These are phyloP conservation scores for Urocyon cinereoargenteus DNA, from an alignment of 2,797 vertebrate genomes.

Conservation along the genomic window DNA sequence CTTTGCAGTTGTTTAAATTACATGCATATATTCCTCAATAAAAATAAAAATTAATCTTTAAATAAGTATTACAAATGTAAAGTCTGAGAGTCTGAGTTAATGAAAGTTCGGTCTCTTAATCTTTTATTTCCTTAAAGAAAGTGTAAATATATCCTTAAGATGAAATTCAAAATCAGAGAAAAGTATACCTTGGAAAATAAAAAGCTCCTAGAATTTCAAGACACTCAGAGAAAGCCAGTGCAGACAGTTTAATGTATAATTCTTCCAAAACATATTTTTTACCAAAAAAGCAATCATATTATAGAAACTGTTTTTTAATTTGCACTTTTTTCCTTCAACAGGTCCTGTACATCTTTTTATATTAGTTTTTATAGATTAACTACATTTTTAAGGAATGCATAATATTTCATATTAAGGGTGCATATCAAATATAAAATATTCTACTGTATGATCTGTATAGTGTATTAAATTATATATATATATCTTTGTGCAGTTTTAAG, in stretches of 20 bases:
- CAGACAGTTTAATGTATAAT: background rate
- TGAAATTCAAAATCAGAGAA: constrained; percentile 12
- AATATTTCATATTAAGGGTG: background rate
- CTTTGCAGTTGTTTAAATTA: background rate
- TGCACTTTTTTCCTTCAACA: background rate
- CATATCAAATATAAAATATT: background rate
- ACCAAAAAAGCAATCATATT: background rate
- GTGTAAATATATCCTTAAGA: background rate
- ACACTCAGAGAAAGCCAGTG: background rate
- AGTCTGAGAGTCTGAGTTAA: background rate
- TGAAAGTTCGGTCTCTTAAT: background rate
- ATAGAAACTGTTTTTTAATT: background rate
- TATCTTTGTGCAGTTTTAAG: background rate
- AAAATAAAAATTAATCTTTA: constrained; percentile 12
- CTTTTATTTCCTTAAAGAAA: constrained; percentile 35
- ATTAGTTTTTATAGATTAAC: background rate
- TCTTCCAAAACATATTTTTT: background rate
- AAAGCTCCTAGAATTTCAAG: background rate
- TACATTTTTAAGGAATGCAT: background rate
- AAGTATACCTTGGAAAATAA: background rate
- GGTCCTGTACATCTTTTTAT: background rate
- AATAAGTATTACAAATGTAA: constrained; percentile 11
- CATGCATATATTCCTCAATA: background rate
- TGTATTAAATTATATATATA: background rate
- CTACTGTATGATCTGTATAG: background rate